These are phyloP conservation scores for Limnephilus auricula DNA, from an alignment of 2,888 invertebrate species.

Conservation along the genomic window DNA sequence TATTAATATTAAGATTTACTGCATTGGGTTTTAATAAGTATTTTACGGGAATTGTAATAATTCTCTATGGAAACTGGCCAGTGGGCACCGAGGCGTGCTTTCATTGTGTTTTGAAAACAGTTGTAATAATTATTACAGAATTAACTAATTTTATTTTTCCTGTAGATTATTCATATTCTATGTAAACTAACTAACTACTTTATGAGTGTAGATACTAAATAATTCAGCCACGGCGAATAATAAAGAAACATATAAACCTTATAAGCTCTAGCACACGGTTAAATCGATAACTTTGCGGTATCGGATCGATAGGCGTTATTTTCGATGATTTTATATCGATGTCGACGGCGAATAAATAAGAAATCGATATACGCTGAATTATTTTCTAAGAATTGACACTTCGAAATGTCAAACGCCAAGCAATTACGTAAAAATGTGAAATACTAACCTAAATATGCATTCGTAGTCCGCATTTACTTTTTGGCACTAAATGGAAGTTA, in stretches of 20 bases:
- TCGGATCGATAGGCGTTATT: too few species aligned
- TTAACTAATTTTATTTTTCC: constrained; percentile 22
- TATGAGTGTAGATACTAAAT: background rate
- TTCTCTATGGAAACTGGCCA: background rate
- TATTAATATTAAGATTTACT: constrained; percentile 50
- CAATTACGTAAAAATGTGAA: too few species aligned
- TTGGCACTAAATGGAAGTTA: too few species aligned
- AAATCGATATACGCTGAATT: too few species aligned
- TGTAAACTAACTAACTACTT: background rate
- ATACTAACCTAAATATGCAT: too few species aligned
- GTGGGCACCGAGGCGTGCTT: constrained; percentile 5
- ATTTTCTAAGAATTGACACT: too few species aligned
- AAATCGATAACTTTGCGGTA: too few species aligned
- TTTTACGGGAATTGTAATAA: background rate
- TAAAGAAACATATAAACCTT: background rate
- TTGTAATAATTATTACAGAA: background rate
- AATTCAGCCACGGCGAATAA: background rate
- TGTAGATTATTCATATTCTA: background rate
- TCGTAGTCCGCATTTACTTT: too few species aligned
- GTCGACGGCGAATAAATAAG: too few species aligned
- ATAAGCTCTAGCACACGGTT: too few species aligned
- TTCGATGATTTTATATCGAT: too few species aligned
- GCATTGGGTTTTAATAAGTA: constrained; percentile 39
- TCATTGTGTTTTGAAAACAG: constrained; percentile 4
- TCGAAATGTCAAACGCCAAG: too few species aligned